Evolutionary conservation across 2,113 vertebrate genomes (phyloP).

Genomic region (Aldabrachelys gigantea): DNA sequence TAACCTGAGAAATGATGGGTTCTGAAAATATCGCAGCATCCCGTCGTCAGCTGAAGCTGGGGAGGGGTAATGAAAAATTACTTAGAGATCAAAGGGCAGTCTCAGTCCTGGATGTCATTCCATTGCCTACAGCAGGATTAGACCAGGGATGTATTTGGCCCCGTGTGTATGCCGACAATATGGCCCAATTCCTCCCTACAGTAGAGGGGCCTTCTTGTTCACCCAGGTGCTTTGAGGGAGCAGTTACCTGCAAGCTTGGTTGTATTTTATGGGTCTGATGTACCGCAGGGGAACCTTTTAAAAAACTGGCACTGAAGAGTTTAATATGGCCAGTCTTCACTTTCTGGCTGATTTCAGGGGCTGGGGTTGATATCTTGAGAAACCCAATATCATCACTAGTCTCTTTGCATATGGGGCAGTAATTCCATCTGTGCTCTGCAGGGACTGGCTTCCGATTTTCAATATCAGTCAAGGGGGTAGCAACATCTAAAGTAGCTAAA

Average conservation of each 20-base stretch:
- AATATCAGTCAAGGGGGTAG: background rate
- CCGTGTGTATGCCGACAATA: accelerated
- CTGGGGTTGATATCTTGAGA: background rate
- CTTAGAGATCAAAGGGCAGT: background rate
- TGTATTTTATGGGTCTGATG: background rate
- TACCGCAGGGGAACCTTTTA: background rate
- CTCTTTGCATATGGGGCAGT: background rate
- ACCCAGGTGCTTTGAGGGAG: background rate
- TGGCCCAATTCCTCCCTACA: background rate
- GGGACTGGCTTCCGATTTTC: background rate
- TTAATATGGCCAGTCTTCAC: background rate
- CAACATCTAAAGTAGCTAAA: background rate
- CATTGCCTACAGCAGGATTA: background rate
- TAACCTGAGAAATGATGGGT: background rate
- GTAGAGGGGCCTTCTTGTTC: background rate
- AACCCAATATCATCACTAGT: accelerated
- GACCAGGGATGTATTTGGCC: background rate
- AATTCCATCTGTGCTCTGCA: background rate
- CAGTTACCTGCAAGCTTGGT: background rate
- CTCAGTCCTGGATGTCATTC: background rate
- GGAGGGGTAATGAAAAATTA: background rate
- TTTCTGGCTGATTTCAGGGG: background rate
- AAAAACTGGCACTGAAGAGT: background rate
- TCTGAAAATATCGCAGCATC: background rate
- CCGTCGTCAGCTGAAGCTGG: background rate